Conservation (phyloP, 2,888 invertebrate genomes). For the Pelosia muscerda region DNA sequence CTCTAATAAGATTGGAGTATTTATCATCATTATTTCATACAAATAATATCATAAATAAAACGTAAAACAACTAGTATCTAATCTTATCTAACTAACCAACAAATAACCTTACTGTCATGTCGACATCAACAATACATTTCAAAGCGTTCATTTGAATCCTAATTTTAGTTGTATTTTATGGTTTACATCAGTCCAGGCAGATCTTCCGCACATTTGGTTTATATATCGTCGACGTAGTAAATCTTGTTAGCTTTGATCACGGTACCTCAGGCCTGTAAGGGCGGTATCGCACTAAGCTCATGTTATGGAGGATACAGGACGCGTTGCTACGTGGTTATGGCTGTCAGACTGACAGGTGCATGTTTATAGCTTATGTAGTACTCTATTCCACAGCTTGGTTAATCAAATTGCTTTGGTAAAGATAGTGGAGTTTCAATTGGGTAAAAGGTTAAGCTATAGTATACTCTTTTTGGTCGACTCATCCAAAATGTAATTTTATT, state of each 20-base stretch:
- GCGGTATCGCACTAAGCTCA: conserved; percentile 12
- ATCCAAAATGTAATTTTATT: too few species aligned
- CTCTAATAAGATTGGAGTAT: too few species aligned
- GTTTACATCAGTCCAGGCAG: conserved; percentile 61
- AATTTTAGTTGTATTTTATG: conserved; percentile 57
- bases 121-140: conserved; percentile 36
- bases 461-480: not conserved
- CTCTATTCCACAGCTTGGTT: too few species aligned
- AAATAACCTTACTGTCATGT: conserved; percentile 43
- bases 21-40: not conserved
- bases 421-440: too few species aligned
- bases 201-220: conserved; percentile 73
- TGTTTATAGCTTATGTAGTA: not conserved
- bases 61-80: not conserved
- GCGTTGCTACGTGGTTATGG: not conserved
- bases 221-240: conserved; percentile 67
- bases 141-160: conserved; percentile 47
- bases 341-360: not conserved
- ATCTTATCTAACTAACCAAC: conserved; percentile 24
- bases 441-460: too few species aligned
- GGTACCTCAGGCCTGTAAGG: conserved; percentile 19
- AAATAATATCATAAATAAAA: not conserved
- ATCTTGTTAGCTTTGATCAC: conserved; percentile 68
- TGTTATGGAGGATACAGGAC: conserved; percentile 6
- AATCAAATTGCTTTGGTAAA: too few species aligned